Evolutionary conservation across 2,797 vertebrate species (phyloP).

Genomic region (Gastrophryne carolinensis): DNA sequence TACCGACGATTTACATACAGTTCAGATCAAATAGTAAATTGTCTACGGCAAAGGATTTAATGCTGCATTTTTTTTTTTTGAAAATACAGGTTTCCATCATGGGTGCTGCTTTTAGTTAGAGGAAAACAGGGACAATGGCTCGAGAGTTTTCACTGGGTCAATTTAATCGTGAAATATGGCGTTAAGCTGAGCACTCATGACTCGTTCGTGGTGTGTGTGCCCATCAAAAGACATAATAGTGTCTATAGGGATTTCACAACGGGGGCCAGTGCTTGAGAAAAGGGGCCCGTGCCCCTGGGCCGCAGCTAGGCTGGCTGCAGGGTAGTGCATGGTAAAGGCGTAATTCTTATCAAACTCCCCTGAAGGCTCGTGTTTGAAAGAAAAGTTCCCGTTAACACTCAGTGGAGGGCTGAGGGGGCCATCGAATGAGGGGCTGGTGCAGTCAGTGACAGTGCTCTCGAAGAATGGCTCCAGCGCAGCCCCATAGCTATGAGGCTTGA

Average conservation of each 20-base stretch:
- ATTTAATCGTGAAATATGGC: slow-evolving; percentile 92
- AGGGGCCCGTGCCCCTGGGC: slow-evolving; percentile 73
- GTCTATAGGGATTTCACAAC: slow-evolving; percentile 86
- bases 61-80: slow-evolving; percentile 70
- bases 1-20: slow-evolving; percentile 72
- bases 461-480: slow-evolving; percentile 90
- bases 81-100: no score
- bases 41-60: slow-evolving; percentile 67
- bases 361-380: slow-evolving; percentile 90
- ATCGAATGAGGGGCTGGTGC: slow-evolving; percentile 84
- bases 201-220: slow-evolving; percentile 87
- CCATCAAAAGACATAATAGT: slow-evolving; percentile 86
- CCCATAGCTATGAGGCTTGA: slow-evolving; percentile 88
- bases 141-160: slow-evolving; percentile 56
- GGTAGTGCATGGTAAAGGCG: slow-evolving; percentile 89
- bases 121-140: slow-evolving; percentile 55
- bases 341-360: slow-evolving; percentile 84
- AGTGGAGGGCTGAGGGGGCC: slow-evolving; percentile 93
- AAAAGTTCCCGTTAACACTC: slow-evolving; percentile 97
- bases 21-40: slow-evolving; percentile 68
- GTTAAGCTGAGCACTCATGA: slow-evolving; percentile 89
- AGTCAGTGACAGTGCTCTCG: slow-evolving; percentile 85
- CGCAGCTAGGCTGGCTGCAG: slow-evolving; percentile 73
- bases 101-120: no score
- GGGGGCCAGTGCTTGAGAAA: slow-evolving; percentile 74